Conservation (phyloP, 2,113 vertebrate genomes). For the Percopsis transmontana region DNA sequence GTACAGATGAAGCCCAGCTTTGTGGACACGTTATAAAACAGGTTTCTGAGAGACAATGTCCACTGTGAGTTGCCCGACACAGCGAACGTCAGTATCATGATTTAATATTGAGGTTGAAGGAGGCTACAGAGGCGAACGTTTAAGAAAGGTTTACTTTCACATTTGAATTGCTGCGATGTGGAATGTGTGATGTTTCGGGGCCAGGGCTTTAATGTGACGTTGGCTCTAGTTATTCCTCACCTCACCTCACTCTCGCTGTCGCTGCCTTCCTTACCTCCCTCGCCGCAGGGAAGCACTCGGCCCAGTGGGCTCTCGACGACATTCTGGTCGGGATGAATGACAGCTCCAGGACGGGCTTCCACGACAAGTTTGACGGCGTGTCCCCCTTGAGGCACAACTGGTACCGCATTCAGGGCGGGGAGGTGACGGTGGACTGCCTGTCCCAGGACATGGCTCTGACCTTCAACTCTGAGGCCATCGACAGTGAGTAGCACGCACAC, state of each 20-base stretch:
- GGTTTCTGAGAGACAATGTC: too few species aligned
- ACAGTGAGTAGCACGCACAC: conserved; percentile 67
- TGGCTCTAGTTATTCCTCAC: background rate
- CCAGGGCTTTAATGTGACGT: background rate
- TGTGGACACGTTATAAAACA: too few species aligned
- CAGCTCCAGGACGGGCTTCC: conserved; percentile 93
- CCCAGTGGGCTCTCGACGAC: conserved; percentile 96
- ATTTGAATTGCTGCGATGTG: too few species aligned
- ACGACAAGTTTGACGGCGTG: conserved; percentile 93
- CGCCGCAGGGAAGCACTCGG: conserved; percentile 87
- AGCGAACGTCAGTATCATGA: too few species aligned
- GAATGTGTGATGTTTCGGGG: too few species aligned
- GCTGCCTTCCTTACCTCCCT: background rate
- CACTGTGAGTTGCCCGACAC: too few species aligned
- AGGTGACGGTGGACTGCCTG: conserved; percentile 92
- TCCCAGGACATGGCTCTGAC: conserved; percentile 91
- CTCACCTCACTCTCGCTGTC: background rate
- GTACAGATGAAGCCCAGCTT: too few species aligned
- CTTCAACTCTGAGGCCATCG: conserved; percentile 89
- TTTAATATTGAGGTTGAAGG: too few species aligned
- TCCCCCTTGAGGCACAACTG: conserved; percentile 91
- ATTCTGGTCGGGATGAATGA: conserved; percentile 97
- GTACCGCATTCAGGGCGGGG: conserved; percentile 95
- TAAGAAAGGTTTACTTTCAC: too few species aligned
- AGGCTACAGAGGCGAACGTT: too few species aligned